Conservation (phyloP, 2,797 vertebrate genomes). For the Kryptopterus vitreolus region DNA sequence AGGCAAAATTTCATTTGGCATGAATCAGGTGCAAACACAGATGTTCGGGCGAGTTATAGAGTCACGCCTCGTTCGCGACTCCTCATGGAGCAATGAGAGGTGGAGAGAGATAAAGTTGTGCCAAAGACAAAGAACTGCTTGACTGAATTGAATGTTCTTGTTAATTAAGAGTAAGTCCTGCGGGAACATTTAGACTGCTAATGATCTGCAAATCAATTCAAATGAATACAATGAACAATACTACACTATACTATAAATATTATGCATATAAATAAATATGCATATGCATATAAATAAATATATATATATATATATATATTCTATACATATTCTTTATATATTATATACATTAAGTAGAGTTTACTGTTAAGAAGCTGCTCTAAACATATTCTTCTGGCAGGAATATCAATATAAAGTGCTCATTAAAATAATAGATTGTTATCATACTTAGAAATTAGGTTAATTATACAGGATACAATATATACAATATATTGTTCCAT, state of each 20-base stretch:
- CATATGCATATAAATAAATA: too few species aligned
- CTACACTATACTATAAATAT: background rate
- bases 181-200: constrained; percentile 51
- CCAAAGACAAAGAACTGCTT: constrained; percentile 37
- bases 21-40: constrained; percentile 52
- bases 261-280: too few species aligned
- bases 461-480: too few species aligned
- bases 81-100: constrained; percentile 38
- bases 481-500: background rate
- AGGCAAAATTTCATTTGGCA: constrained; percentile 59
- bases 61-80: constrained; percentile 34
- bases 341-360: too few species aligned
- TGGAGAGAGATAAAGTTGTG: constrained; percentile 37
- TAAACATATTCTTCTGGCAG: too few species aligned
- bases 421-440: too few species aligned
- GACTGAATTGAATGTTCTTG: constrained; percentile 26
- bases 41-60: constrained; percentile 42
- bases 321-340: too few species aligned
- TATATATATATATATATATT: too few species aligned
- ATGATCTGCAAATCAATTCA: constrained; percentile 38
- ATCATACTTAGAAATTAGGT: too few species aligned
- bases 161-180: constrained; percentile 30
- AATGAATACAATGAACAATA: background rate
- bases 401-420: too few species aligned
- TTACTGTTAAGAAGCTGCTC: too few species aligned